Percentiles rank a stretch among this genome's conserved stretches.
phyloP scores from a whole-genome alignment of 2,797 vertebrate species.

The Halcyon badia region DNA sequence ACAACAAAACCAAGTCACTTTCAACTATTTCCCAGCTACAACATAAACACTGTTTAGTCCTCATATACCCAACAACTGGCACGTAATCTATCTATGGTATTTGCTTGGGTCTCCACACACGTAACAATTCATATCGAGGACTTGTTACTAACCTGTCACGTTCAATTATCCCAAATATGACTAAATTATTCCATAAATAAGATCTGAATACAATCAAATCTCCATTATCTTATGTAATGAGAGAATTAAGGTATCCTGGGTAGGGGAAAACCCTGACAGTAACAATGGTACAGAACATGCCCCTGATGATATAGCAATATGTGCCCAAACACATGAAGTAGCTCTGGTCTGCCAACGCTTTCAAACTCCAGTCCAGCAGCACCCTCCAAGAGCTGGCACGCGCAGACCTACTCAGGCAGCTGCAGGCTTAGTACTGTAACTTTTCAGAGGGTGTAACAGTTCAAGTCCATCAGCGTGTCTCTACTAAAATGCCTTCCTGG shows the following conservation, averaged over 20 bases:
- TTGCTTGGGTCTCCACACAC: background rate
- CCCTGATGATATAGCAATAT: accelerated
- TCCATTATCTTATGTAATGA: background rate
- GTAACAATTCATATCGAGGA: background rate
- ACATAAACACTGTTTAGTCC: background rate
- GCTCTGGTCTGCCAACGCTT: background rate
- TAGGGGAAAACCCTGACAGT: background rate
- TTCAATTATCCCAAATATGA: background rate
- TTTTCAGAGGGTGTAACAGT: background rate
- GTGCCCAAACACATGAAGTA: accelerated
- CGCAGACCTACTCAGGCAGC: background rate
- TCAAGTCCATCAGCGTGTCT: accelerated
- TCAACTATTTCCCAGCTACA: background rate
- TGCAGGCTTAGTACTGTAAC: background rate
- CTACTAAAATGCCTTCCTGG: background rate
- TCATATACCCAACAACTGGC: background rate
- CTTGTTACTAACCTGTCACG: background rate
- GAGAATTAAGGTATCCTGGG: background rate
- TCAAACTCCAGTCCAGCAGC: background rate
- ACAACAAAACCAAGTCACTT: background rate
- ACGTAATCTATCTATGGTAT: background rate
- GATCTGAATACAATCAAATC: background rate
- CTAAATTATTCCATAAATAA: background rate
- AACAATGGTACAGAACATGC: background rate
- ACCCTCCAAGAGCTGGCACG: background rate